Base-by-base conservation (phyloP, 2,888 invertebrate genomes). In the Aethes cnicana region DNA sequence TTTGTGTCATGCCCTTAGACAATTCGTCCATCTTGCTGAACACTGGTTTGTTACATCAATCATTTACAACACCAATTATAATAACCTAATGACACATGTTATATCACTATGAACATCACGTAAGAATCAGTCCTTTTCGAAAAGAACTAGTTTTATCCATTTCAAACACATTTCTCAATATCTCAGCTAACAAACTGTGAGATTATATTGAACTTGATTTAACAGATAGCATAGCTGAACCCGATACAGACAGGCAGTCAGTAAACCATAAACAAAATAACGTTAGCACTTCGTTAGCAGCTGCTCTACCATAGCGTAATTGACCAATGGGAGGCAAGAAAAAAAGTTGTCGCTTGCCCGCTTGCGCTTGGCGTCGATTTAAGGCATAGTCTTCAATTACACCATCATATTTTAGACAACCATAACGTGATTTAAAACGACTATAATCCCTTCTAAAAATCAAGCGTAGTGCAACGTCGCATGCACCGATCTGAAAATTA, bases 1-100 rank as follows among this genome's bases (percentile, higher is more conserved):
- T 86, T 88, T 84, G 86, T 89, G 88, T 86, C 87, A 88, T 88
- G 83, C 87, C 87, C 87, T 81, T 87, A 87, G 82, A 88, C 88
- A 87, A 84, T 89, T 89, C 88, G 88, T 89, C 88, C 88, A 89
- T 89, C 87, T 89, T 89, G 88, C 85, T 76, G 80, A 80, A 83
- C 85, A 86, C 83, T 79, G 77, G 80, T 83, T 84, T 81, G 85
- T 85, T 87, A 86, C 81, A 88, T 87, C 84, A 87, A 85, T 82
- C 85, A 84, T 82, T 75, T 77, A 82, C 79, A 74, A 78, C 80
- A 79, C 79, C 69, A 77, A 69, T 74, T 69, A 71, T 62, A 75
- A 66, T 64, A 69, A 74, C 64, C 57, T 69, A 68, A 58, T 66
- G 57, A 69, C 59, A 72, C 74, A 74, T 78, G 78, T 77, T 69